Percentiles rank a stretch among this genome's conserved stretches.
Evolutionary conservation across 2,113 vertebrate genomes (phyloP).

Genomic region (Typhlomys cinereus): DNA sequence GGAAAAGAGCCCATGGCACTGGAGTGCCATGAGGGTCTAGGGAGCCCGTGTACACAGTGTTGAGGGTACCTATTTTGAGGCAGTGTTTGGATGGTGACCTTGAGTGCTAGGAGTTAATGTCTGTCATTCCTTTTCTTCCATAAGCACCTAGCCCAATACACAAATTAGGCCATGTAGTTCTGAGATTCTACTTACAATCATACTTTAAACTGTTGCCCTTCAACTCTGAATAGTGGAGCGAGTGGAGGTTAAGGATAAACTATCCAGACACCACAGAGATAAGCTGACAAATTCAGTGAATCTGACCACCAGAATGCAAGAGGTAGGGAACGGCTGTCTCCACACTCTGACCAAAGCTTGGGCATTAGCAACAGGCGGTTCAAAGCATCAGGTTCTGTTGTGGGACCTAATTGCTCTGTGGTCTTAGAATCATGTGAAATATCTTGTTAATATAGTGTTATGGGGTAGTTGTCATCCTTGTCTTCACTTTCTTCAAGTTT

Average conservation of each 20-base stretch:
- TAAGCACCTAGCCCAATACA: background rate
- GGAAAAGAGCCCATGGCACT: too few species aligned
- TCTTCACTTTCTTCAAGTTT: background rate
- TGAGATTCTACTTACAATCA: background rate
- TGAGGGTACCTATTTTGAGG: background rate
- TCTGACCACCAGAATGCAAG: background rate
- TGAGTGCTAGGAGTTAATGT: background rate
- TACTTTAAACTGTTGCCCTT: background rate
- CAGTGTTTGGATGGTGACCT: background rate
- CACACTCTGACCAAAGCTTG: background rate
- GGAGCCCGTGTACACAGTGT: background rate
- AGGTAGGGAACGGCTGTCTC: background rate
- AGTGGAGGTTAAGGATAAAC: background rate
- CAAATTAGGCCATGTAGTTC: background rate
- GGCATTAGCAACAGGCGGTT: background rate
- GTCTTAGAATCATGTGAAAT: background rate
- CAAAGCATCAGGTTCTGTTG: background rate
- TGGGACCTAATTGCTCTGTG: background rate
- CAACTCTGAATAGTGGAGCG: background rate
- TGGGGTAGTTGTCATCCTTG: background rate
- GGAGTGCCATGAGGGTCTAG: too few species aligned
- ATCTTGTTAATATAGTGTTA: background rate
- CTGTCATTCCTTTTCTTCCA: background rate
- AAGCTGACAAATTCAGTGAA: background rate
- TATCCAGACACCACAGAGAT: background rate